Evolutionary conservation across 2,888 invertebrate species (phyloP), one percentile per base, ranked within the genome.

Genomic region (Apamea epomidion): DNA sequence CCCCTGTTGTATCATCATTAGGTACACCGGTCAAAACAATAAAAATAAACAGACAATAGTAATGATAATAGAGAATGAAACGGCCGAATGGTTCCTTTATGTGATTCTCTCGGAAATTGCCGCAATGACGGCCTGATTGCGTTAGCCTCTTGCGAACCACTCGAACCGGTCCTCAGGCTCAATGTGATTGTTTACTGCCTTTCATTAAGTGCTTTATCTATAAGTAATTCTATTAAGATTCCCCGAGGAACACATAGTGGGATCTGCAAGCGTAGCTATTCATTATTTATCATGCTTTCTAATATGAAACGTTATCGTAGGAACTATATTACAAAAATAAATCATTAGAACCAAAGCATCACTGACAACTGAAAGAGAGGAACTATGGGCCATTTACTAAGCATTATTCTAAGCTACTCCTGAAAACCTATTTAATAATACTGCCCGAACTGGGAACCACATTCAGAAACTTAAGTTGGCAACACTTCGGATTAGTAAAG

Each of bases 21-120:
- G n/a, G 64, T 74, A 83, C 74, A 64, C 14, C 51, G 37, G 14
- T 60, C 12, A 69, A 82, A 82, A 78, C 82, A 89, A 90, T 91
- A 91, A 92, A 92, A 91, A 90, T 91, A 92, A 91, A 91, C 90
- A 90, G 88, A 87, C 89, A 91, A 92, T 91, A 89, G 90, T 89
- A 91, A 92, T 91, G 90, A 92, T 89, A 90, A 90, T 87, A 84
- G 89, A 84, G 87, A 82, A 88, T 81, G 80, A 86, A 81, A 82
- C 84, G 89, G 81, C 86, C 85, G 87, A 87, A 91, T 89, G 90
- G 91, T 88, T 89, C 91, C 88, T 93, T 94, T 93, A 94, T 92
- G 90, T 91, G 92, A 94, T 94, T 94, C 92, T 89, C 92, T 90
- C 91, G 90, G 91, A 93, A 94, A 94, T 94, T 92, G 93, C 92